Evolutionary conservation across 2,888 invertebrate species (phyloP), one percentile per base, ranked within the genome.

Genomic region (Catocala sponsa): DNA sequence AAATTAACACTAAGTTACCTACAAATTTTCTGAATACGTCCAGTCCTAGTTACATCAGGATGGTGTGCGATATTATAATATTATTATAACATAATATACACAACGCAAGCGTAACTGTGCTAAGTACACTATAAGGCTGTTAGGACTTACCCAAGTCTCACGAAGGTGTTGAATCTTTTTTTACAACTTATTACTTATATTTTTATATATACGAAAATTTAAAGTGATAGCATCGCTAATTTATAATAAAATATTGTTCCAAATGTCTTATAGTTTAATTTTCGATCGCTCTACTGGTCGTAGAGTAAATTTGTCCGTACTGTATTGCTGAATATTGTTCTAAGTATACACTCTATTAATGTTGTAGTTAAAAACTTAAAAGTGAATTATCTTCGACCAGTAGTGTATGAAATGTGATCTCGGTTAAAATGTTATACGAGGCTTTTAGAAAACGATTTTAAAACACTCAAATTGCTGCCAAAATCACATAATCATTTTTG

Each of bases 81-180:
- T 7, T 35, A n/a, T 12, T 9, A 32, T 49, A 11, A 33, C 38
- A 43, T 50, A 11, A 47, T 47, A 10, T 52, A 47, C 47, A 59
- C 55, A 56, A 61, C 49, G 53, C 46, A 46, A 51, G 44, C n/a
- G n/a, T 53, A 35, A 50, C 13, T 59, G 65, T 75, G 59, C 64
- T 72, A 66, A 74, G 58, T 72, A 69, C 66, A 69, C 59, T 52
- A 35, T 43, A 70, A 69, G 76, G 73, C 73, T 76, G 66, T 67
- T 56, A 66, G 7, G 38, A 71, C 68, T 55, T 68, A 35, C 61
- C 47, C n/a, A 64, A 63, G 59, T 70, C 53, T 52, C 59, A 64
- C 53, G 58, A 61, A 72, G 47, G 38, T 76, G 64, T 64, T 57
- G 66, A 74, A 69, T 74, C 41, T 65, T 64, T 58, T 58, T 55